Base-by-base conservation (phyloP, 2,888 invertebrate species). In the Melitaea athalia region DNA sequence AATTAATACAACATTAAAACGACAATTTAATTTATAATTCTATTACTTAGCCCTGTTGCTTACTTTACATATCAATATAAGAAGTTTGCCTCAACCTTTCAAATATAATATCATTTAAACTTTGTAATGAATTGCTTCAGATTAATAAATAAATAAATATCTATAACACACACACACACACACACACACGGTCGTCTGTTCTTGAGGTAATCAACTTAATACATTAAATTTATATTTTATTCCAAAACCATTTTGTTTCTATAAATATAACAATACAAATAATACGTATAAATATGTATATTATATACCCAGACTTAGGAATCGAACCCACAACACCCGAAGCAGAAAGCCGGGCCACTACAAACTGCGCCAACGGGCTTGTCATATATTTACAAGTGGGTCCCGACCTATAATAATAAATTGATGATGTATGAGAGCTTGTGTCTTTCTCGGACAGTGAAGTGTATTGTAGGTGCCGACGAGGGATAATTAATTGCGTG, bases 391-490 rank as follows among this genome's bases (percentile, higher is more conserved):
- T 55, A 17, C 53, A 38, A 60, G 33, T 31, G 14, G 63, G 60
- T 63, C 67, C 55, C 42, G 60, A 12, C 49, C 61, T 70, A 64
- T 70, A n/a, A n/a, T n/a, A n/a, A n/a, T n/a, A 64, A 67, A 55
- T 15, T 57, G 12, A 47, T 49, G 57, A 67, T 67, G 50, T 47
- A 64, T 67, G 49, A 60, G 52, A 53, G 60, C 67, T 61, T 60
- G 43, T 63, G 50, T 64, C 63, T 49, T 63, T 64, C 70, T 50
- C 60, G 70, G 63, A 42, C 70, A 67, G 67, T 61, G 62, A 64
- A 53, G 31, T 17, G 6, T 68, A 71, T 68, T 71, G 65, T 65
- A 65, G 49, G 68, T 71, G 68, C 68, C 70, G 68, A 70, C 68
- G 59, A 52, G 49, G 31, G 15, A 59, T 68, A 68, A 68, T 68